These are phyloP conservation scores for Tipula confusa DNA, from an alignment of 2,888 invertebrate genomes.

Conservation along the genomic window DNA sequence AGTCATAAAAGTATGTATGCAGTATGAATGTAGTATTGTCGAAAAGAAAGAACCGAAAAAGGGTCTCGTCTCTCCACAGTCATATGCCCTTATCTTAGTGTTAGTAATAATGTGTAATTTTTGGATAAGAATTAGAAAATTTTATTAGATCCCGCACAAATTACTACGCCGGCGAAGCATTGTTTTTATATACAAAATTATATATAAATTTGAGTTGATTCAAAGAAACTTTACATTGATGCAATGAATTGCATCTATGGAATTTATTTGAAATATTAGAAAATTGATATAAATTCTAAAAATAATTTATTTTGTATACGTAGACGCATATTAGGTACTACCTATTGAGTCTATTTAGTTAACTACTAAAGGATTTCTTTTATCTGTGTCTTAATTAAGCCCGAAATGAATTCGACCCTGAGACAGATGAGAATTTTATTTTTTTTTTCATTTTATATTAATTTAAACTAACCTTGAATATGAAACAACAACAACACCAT, in stretches of 20 bases:
- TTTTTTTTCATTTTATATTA: background rate
- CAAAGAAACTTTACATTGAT: background rate
- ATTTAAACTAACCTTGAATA: constrained; percentile 8
- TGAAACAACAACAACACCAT: background rate
- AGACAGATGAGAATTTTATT: background rate
- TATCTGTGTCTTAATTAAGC: background rate
- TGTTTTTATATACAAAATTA: background rate
- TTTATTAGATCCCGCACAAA: background rate
- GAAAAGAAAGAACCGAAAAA: background rate
- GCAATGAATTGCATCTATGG: background rate
- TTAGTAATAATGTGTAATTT: constrained; percentile 4
- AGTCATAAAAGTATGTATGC: background rate
- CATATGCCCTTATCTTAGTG: background rate
- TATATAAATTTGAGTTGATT: background rate
- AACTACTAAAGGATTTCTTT: background rate
- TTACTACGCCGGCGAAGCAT: background rate
- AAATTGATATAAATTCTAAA: background rate
- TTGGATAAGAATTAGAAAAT: background rate
- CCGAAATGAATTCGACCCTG: background rate
- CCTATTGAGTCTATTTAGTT: background rate
- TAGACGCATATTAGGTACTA: background rate
- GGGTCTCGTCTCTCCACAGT: background rate
- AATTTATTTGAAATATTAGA: background rate
- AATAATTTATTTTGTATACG: background rate
- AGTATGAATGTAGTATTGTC: background rate